Base-by-base conservation (phyloP, 2,113 vertebrate species). In the Clarias batrachus region DNA sequence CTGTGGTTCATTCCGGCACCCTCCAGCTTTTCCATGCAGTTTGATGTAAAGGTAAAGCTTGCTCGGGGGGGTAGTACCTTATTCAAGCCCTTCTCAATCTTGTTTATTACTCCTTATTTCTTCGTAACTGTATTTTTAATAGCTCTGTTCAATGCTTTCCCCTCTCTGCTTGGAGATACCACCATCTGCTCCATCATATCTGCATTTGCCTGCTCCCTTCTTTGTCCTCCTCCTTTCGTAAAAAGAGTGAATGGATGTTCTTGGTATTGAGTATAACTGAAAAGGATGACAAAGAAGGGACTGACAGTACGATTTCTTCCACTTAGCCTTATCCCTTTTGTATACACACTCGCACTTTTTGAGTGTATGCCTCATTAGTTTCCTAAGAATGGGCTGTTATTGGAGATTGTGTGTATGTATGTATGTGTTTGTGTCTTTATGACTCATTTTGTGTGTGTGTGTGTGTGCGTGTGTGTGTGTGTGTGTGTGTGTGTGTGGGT, bases 1-100 rank as follows among this genome's bases (percentile, higher is more conserved):
- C 89, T 79, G 59, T 81, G 88, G 82, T 91, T 88, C 89, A 76
- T 63, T 89, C 87, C 87, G 87, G 81, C 87, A 89, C 73, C 68
- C 87, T 90, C 85, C 92, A 94, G 92, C 91, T 93, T 92, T 88
- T 92, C 87, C 62, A 19, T 85, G 88, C 54, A 73, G 91, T 80
- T 88, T 90, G 90, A 88, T 25, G 80, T 41, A 30, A 16, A 63
- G 57, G n/a, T 81, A 17, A 30, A 16, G 70, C 48, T 74, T 17
- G 60, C 87, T 85, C 79, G 68, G 86, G 85, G 84, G 83, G 71
- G 56, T 57, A 81, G 54, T 30, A 60, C 76, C 63, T 83, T 79
- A 41, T 74, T 57, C n/a, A 57, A 60, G 10, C 19, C 17, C 30
- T 63, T 84, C 76, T 82, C 82, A 25, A 37, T 87, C 57, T 9